Evolutionary conservation across 2,113 vertebrate genomes (phyloP).

Genomic region (Cyphomyrus plagiostoma): DNA sequence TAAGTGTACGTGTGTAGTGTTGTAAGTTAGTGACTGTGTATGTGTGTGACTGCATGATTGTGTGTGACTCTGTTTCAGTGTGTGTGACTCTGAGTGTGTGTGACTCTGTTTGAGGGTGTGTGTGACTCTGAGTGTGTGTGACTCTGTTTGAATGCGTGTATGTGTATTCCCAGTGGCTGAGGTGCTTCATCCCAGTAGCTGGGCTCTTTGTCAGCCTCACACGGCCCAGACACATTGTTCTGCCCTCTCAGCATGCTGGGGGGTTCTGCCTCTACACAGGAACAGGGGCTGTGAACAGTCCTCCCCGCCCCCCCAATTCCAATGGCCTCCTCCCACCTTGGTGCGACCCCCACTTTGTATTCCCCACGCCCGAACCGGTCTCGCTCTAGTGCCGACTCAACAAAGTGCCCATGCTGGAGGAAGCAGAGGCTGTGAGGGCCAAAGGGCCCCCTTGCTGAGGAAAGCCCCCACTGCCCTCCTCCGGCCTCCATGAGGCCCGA

Average conservation of each 20-base stretch:
- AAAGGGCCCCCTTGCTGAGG: slow-evolving; percentile 27
- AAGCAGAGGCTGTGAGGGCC: slow-evolving; percentile 23
- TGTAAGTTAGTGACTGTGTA: background rate
- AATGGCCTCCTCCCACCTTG: slow-evolving; percentile 43
- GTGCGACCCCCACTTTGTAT: slow-evolving; percentile 41
- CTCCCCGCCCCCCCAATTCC: slow-evolving; percentile 20
- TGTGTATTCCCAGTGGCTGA: background rate
- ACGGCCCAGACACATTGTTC: slow-evolving; percentile 36
- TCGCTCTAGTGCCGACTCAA: slow-evolving; percentile 44
- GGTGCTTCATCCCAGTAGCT: background rate
- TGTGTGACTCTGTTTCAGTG: background rate
- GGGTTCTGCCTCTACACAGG: slow-evolving; percentile 41
- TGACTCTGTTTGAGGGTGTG: background rate
- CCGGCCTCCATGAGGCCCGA: slow-evolving; percentile 38
- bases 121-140: background rate
- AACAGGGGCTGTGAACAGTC: slow-evolving; percentile 48
- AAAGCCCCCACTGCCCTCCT: slow-evolving; percentile 41
- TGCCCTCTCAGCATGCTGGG: slow-evolving; percentile 29
- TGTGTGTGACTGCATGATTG: background rate
- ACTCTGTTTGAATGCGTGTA: background rate
- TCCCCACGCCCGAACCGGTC: slow-evolving; percentile 43
- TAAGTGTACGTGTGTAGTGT: background rate
- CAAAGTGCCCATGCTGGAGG: slow-evolving; percentile 57
- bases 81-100: background rate
- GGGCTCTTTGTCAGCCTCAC: slow-evolving; percentile 33